These are phyloP conservation scores for Aramus guarauna DNA, from an alignment of 2,113 vertebrate genomes.

Conservation along the genomic window DNA sequence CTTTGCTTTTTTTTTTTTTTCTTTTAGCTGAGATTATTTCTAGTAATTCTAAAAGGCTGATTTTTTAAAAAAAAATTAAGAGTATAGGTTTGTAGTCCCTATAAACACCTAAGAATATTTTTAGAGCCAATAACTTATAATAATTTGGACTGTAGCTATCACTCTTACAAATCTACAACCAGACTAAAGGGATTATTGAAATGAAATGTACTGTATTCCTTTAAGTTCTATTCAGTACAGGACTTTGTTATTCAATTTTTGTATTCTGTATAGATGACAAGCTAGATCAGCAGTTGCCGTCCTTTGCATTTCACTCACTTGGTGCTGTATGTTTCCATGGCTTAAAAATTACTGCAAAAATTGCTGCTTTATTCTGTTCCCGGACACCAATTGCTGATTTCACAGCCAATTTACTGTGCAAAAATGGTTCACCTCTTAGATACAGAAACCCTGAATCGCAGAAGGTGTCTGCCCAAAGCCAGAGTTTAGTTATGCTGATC, in stretches of 20 bases:
- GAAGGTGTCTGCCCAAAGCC: neutral
- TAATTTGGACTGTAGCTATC: neutral
- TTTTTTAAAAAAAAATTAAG: neutral
- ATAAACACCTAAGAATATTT: neutral
- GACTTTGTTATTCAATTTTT: neutral
- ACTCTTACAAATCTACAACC: neutral
- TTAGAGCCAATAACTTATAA: neutral
- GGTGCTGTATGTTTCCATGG: neutral
- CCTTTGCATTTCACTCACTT: neutral
- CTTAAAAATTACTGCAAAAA: slow-evolving; percentile 26
- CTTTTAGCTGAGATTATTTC: neutral
- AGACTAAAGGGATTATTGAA: neutral
- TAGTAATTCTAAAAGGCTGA: neutral
- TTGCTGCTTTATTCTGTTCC: neutral
- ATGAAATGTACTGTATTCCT: neutral
- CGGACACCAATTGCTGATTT: neutral
- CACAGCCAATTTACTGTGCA: neutral
- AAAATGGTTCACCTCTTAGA: neutral
- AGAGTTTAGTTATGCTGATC: neutral
- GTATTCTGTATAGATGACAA: neutral
- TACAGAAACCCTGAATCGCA: neutral
- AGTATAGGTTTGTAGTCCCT: neutral
- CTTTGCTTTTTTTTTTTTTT: neutral
- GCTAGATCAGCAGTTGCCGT: neutral
- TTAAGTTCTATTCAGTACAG: neutral